A percentile compares a stretch with the other conserved stretches of the same genome.
Evolutionary conservation across 2,797 vertebrate species (phyloP).

Genomic region (Rhadinocentrus ornatus): DNA sequence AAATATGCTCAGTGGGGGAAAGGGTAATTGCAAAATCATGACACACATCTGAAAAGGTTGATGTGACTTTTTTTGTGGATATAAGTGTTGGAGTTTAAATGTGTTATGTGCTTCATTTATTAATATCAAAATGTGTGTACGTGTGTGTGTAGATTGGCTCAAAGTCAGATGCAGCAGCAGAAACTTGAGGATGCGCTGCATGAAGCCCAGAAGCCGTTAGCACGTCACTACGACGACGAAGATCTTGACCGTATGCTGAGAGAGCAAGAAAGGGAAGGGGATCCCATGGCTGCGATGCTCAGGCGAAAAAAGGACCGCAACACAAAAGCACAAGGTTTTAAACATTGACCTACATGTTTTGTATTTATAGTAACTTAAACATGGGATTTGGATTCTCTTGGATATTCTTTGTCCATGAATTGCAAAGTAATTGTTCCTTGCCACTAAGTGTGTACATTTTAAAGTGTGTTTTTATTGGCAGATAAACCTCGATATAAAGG

Average conservation of each 20-base stretch:
- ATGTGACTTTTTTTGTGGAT: neutral
- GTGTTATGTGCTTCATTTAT: neutral
- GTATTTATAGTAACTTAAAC: neutral
- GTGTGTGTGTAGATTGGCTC: conserved; percentile 83
- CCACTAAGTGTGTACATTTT: neutral
- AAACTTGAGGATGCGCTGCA: conserved; percentile 88
- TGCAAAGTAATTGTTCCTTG: neutral
- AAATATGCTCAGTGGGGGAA: conserved; percentile 95
- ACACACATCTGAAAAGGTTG: neutral
- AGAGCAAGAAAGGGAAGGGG: conserved; percentile 93
- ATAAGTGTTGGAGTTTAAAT: neutral
- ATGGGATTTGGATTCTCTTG: neutral
- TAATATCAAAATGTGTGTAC: neutral
- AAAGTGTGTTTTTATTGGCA: conserved; percentile 57
- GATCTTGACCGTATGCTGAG: conserved; percentile 95
- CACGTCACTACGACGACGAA: conserved; percentile 91
- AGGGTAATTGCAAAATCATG: conserved; percentile 81
- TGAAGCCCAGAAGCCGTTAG: conserved; percentile 94
- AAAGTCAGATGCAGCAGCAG: conserved; percentile 90
- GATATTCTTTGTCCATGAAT: neutral
- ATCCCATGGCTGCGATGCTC: conserved; percentile 95
- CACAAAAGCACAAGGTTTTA: conserved; percentile 77
- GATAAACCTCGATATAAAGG: conserved; percentile 91
- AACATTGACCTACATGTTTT: conserved; percentile 31
- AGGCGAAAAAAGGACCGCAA: conserved; percentile 88